Percentiles rank a stretch among this genome's conserved stretches.
These are phyloP conservation scores for Ailurus styani DNA, from an alignment of 2,113 vertebrate species.

Conservation along the genomic window DNA sequence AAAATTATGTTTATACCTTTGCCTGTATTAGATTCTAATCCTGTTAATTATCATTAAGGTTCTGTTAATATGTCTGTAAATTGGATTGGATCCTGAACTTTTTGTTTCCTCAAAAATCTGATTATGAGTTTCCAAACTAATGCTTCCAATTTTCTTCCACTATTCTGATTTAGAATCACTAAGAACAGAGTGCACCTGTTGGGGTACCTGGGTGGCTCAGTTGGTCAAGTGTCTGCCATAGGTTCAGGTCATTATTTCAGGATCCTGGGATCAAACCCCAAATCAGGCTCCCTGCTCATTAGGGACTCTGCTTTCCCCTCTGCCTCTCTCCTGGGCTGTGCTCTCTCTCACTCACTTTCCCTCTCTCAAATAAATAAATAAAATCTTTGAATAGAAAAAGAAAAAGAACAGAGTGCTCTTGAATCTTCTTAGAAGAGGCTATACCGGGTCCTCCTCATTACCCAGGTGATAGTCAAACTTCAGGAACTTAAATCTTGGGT, in stretches of 20 bases:
- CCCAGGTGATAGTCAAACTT: neutral
- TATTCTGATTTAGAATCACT: neutral
- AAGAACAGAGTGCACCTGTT: neutral
- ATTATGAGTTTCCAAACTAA: neutral
- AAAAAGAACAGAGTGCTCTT: neutral
- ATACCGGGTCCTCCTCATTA: neutral
- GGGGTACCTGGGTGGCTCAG: too few relatives aligned
- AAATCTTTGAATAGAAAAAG: too few relatives aligned
- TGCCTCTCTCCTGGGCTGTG: too few relatives aligned
- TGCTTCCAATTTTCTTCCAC: neutral
- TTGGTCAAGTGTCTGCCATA: too few relatives aligned
- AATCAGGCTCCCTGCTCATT: too few relatives aligned
- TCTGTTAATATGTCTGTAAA: neutral
- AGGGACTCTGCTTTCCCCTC: too few relatives aligned
- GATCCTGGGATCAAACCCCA: too few relatives aligned
- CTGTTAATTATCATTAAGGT: neutral
- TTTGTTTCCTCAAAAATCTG: neutral
- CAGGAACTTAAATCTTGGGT: neutral
- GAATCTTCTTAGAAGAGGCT: neutral
- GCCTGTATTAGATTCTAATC: neutral
- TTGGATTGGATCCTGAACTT: neutral
- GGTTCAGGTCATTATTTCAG: too few relatives aligned
- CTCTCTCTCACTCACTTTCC: too few relatives aligned
- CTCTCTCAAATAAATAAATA: neutral
- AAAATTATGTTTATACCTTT: neutral